Conservation (phyloP, 1,140 invertebrate genomes). For the Drosophila navojoa region DNA sequence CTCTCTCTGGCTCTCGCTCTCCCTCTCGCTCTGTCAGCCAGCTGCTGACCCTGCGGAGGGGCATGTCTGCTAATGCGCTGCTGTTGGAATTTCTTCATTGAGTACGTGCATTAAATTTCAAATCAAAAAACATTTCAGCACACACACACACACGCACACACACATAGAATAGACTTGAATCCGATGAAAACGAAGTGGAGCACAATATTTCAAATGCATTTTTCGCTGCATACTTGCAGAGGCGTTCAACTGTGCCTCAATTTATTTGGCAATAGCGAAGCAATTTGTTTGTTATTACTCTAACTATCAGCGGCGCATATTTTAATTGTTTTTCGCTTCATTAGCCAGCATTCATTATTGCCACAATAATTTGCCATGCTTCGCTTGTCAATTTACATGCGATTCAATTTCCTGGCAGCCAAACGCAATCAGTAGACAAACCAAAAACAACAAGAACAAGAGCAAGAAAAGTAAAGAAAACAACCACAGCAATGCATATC, state of each 20-base stretch:
- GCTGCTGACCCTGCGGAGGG: conserved; percentile 43
- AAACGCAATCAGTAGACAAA: conserved; percentile 53
- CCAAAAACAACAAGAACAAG: conserved; percentile 11
- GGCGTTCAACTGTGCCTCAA: conserved; percentile 58
- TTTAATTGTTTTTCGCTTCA: conserved; percentile 54
- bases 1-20: not conserved
- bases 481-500: conserved; percentile 67
- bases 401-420: conserved; percentile 62
- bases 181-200: conserved; percentile 1
- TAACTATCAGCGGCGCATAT: not conserved
- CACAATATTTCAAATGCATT: conserved; percentile 54
- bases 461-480: conserved; percentile 17
- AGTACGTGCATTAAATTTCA: conserved; percentile 81
- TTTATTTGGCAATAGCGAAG: conserved; percentile 33
- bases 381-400: conserved; percentile 20
- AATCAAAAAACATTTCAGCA: conserved; percentile 68
- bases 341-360: conserved; percentile 25
- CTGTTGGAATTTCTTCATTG: conserved; percentile 81
- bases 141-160: not conserved
- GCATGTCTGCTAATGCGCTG: conserved; percentile 75
- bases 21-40: conserved; percentile 2
- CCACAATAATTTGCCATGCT: conserved; percentile 1
- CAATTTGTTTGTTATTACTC: conserved; percentile 19
- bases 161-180: conserved; percentile 11
- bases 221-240: conserved; percentile 60